Base-by-base conservation (phyloP, 2,888 invertebrate species). In the Eilema sororculum region DNA sequence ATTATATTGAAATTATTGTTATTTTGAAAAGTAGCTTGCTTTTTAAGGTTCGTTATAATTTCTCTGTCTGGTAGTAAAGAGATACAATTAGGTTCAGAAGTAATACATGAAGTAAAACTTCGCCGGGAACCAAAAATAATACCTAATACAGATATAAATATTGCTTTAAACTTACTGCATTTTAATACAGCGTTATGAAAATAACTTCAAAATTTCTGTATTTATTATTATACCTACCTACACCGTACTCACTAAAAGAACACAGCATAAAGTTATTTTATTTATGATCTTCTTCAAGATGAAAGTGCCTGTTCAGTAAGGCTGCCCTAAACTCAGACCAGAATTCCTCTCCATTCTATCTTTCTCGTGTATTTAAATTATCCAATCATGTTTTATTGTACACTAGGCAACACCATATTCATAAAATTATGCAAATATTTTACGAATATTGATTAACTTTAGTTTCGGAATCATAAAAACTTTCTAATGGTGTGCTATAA, bases 401-500 rank as follows among this genome's bases (percentile, higher is more conserved):
- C 16, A 20, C 46, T 6, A 46, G 6, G 20, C 46, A 16, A 46
- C 46, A 46, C 9, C 52, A 52, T 52, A 2, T n/a, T 58, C 58
- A 13, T 58, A 1, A 58, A 25, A 57, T 22, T 57, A 58, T 58
- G 25, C 16, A 16, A 16, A 28, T 16, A 65, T 71, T 80, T 80
- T 71, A 61, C 62, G 69, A 71, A 74, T 75, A 73, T 70, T 70
- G n/a, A 73, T 68, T 69, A 72, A 72, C 68, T 74, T 76, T 76
- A 74, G 74, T 81, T 74, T 73, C 76, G 71, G 78, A 78, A 78
- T 74, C 81, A 68, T 79, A 78, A 79, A 79, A 79, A 79, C 76
- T 79, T 79, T 66, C 67, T 72, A 78, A 78, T 76, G 52, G 68
- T 68, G 68, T 76, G 69, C 67, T 71, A 71, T 78, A 62, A 76